phyloP scores from a whole-genome alignment of 2,797 vertebrate genomes.

The Hydrophis major region DNA sequence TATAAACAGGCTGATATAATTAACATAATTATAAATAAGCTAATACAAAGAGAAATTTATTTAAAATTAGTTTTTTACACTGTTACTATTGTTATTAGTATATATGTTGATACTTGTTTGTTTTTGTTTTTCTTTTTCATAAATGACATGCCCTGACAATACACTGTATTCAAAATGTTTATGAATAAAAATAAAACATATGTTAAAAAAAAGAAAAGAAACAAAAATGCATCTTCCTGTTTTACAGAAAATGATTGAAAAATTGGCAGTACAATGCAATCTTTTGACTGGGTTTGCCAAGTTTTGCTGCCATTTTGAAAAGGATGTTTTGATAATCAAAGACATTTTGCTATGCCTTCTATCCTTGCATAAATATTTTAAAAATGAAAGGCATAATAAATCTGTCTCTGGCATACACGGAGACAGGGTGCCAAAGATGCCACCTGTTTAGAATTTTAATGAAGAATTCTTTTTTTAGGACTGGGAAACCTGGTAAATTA shows the following conservation, averaged over 20 bases:
- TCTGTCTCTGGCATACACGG: constrained; percentile 48
- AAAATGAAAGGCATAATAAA: constrained; percentile 67
- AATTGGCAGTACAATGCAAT: constrained; percentile 54
- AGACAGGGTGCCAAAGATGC: constrained; percentile 61
- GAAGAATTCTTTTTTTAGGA: constrained; percentile 47
- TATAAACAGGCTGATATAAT: too few relatives aligned
- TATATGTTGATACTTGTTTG: too few relatives aligned
- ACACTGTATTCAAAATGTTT: too few relatives aligned
- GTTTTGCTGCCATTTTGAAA: constrained; percentile 57
- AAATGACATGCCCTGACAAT: too few relatives aligned
- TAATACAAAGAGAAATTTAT: too few relatives aligned
- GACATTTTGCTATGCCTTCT: constrained; percentile 60
- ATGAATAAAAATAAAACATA: too few relatives aligned
- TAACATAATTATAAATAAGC: too few relatives aligned
- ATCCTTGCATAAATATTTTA: constrained; percentile 65
- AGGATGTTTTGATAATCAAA: constrained; percentile 59
- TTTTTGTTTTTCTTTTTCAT: too few relatives aligned
- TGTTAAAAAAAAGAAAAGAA: not conserved
- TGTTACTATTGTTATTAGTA: too few relatives aligned
- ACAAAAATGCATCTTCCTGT: constrained; percentile 26
- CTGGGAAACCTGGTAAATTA: constrained; percentile 49
- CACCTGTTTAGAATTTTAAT: constrained; percentile 70
- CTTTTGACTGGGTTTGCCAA: constrained; percentile 61
- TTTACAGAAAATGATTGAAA: constrained; percentile 56
- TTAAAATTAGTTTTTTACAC: too few relatives aligned